phyloP scores from a whole-genome alignment of 1,140 invertebrate genomes.

The Formica exsecta region DNA sequence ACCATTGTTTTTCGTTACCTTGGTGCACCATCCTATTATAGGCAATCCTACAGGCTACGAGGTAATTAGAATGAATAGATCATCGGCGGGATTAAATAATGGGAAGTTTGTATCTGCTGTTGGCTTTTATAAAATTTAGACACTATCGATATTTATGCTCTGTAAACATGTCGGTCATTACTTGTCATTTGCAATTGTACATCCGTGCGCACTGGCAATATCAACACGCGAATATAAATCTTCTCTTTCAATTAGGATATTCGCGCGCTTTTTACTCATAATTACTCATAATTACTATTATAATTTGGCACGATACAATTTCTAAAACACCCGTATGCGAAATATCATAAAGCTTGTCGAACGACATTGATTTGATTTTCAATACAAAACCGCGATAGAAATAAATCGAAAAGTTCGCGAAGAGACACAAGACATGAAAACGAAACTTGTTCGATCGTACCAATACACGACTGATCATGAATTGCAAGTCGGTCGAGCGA shows the following conservation, averaged over 20 bases:
- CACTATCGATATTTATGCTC: conserved; percentile 20
- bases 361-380: background rate
- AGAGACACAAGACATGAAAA: conserved; percentile 29
- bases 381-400: background rate
- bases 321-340: background rate
- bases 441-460: conserved; percentile 18
- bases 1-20: conserved; percentile 94
- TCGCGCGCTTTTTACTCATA: background rate
- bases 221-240: background rate
- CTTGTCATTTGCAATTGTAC: background rate
- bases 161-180: background rate
- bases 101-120: background rate
- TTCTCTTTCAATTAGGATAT: background rate
- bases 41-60: conserved; percentile 91
- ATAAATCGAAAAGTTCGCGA: conserved; percentile 36
- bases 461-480: background rate
- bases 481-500: conserved; percentile 19
- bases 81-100: background rate
- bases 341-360: background rate
- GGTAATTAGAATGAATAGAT: conserved; percentile 83
- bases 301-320: background rate
- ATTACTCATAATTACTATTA: too few species aligned
- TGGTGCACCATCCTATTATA: conserved; percentile 91
- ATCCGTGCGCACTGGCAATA: background rate
- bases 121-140: background rate